phyloP scores from a whole-genome alignment of 2,113 vertebrate species.

The Chloebia gouldiae region DNA sequence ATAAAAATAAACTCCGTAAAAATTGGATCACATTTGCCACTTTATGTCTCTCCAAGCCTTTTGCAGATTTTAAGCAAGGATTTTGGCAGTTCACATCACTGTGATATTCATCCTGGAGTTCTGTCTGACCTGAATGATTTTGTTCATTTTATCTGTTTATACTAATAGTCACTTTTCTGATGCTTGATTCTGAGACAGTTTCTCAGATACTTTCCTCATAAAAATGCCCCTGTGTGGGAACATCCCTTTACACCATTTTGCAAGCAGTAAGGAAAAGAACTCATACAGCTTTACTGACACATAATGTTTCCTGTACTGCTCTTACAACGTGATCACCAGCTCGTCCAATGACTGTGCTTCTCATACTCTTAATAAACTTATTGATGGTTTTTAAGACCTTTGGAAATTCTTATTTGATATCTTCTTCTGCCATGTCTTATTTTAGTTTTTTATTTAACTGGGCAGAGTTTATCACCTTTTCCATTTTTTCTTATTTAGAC shows the following conservation, averaged over 20 bases:
- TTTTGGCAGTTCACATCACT: background rate
- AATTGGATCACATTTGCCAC: background rate
- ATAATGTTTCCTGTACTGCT: background rate
- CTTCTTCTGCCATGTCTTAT: background rate
- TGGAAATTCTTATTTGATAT: background rate
- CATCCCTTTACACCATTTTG: background rate
- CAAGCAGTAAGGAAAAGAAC: background rate
- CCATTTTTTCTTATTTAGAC: background rate
- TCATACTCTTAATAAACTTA: background rate
- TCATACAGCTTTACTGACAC: background rate
- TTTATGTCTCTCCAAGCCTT: background rate
- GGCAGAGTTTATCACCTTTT: background rate
- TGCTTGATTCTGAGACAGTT: background rate
- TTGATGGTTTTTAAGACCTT: background rate
- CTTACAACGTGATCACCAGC: background rate
- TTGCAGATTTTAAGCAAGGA: background rate
- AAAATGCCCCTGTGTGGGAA: background rate
- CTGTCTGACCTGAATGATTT: background rate
- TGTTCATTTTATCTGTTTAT: background rate
- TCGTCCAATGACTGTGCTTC: background rate
- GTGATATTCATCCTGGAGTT: background rate
- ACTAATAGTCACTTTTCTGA: background rate
- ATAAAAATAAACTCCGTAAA: background rate
- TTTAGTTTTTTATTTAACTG: background rate
- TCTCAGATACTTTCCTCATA: background rate